phyloP scores from a whole-genome alignment of 2,888 invertebrate genomes.

The Drosophila birchii region DNA sequence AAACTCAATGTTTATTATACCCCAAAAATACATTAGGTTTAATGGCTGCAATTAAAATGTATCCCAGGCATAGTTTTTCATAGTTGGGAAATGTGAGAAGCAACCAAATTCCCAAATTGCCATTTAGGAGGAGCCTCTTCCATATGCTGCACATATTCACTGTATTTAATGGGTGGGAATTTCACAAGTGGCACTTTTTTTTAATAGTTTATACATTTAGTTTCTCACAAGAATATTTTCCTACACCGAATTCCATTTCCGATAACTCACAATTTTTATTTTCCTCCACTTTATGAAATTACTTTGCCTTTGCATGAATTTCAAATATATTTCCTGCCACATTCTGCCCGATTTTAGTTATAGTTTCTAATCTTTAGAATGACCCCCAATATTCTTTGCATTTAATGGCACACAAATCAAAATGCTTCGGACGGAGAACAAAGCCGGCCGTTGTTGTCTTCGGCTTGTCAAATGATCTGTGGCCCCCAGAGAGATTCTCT shows the following conservation, averaged over 20 bases:
- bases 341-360: neutral
- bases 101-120: conserved; percentile 11
- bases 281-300: neutral
- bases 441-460: conserved; percentile 40
- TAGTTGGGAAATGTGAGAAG: conserved; percentile 7
- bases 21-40: neutral
- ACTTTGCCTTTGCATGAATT: neutral
- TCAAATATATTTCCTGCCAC: neutral
- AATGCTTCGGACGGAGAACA: conserved; percentile 24
- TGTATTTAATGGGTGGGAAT: conserved; percentile 4
- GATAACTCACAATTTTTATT: neutral
- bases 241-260: neutral
- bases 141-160: conserved; percentile 10
- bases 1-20: neutral
- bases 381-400: conserved; percentile 24
- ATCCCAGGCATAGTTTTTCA: conserved; percentile 4
- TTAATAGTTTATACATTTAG: conserved; percentile 2
- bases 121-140: neutral
- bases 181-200: conserved; percentile 3
- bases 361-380: conserved; percentile 23
- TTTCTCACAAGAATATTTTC: neutral
- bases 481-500: conserved; percentile 28
- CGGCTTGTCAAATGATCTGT: conserved; percentile 54
- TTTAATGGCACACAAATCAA: conserved; percentile 61
- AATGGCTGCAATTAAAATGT: neutral